Percentiles rank a stretch among this genome's conserved stretches.
Conservation (phyloP, 2,797 vertebrate species). For the Philypnodon macrostomus region DNA sequence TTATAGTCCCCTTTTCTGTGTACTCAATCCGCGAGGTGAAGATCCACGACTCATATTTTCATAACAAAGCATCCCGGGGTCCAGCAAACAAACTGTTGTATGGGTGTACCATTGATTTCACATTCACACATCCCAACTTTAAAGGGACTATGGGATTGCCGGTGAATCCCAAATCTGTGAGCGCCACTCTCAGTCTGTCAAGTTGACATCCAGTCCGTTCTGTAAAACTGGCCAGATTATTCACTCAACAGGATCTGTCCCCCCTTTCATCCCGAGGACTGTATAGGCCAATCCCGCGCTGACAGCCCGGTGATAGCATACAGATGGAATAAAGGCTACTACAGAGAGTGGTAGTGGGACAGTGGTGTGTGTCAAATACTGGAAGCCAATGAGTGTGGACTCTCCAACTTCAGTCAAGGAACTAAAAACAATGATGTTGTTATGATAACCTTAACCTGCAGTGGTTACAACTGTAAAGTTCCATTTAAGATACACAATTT, state of each 20-base stretch:
- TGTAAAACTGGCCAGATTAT: slow-evolving; percentile 82
- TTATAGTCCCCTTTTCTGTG: slow-evolving; percentile 63
- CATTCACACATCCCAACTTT: slow-evolving; percentile 79
- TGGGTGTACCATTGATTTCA: slow-evolving; percentile 86
- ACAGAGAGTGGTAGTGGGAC: slow-evolving; percentile 43
- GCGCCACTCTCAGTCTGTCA: slow-evolving; percentile 77
- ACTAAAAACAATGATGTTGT: too few relatives aligned
- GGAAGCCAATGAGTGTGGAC: slow-evolving; percentile 59
- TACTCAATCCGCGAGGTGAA: slow-evolving; percentile 72
- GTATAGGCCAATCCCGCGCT: slow-evolving; percentile 77
- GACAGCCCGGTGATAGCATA: slow-evolving; percentile 80
- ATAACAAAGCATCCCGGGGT: slow-evolving; percentile 72
- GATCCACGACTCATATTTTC: slow-evolving; percentile 77
- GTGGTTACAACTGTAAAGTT: too few relatives aligned
- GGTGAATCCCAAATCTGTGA: slow-evolving; percentile 77
- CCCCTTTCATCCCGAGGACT: slow-evolving; percentile 77
- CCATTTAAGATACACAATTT: too few relatives aligned
- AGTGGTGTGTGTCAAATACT: slow-evolving; percentile 69
- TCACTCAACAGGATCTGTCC: slow-evolving; percentile 82
- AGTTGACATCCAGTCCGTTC: too few relatives aligned
- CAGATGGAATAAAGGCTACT: slow-evolving; percentile 74
- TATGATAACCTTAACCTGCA: too few relatives aligned
- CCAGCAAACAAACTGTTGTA: slow-evolving; percentile 80
- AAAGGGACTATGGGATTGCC: slow-evolving; percentile 78
- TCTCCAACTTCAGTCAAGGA: too few relatives aligned